phyloP scores from a whole-genome alignment of 2,113 vertebrate species.

The Mesitornis unicolor region DNA sequence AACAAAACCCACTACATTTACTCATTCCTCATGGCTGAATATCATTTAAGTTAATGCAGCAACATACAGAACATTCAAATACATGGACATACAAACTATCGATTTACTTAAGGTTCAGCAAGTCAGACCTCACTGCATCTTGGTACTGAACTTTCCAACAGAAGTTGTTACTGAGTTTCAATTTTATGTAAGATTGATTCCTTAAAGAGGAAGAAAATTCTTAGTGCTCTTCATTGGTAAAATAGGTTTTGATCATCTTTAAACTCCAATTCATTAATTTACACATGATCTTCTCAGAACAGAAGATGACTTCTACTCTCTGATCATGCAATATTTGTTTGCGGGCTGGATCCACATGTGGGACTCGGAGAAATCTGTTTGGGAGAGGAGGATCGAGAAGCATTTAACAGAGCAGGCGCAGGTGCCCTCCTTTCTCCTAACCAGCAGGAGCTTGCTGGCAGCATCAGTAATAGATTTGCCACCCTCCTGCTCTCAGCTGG shows the following conservation, averaged over 20 bases:
- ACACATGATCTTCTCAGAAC: not conserved
- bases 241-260: not conserved
- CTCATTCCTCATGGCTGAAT: not conserved
- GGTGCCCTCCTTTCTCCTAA: not conserved
- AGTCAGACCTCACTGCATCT: not conserved
- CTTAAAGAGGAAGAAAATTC: not conserved
- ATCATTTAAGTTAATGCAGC: not conserved
- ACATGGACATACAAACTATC: not conserved
- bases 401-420: not conserved
- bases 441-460: not conserved
- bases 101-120: not conserved
- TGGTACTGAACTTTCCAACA: not conserved
- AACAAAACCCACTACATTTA: not conserved
- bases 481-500: not conserved
- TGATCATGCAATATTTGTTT: not conserved
- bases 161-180: not conserved
- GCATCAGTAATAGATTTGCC: not conserved
- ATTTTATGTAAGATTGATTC: not conserved
- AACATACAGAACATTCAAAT: not conserved
- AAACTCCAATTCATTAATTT: not conserved
- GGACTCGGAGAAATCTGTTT: not conserved
- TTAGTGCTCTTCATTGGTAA: accelerated
- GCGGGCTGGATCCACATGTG: not conserved
- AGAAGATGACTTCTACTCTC: not conserved
- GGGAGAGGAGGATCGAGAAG: not conserved